A percentile compares a stretch with the other conserved stretches of the same genome.
phyloP scores from a whole-genome alignment of 2,888 invertebrate species.

The Parnassius apollo region DNA sequence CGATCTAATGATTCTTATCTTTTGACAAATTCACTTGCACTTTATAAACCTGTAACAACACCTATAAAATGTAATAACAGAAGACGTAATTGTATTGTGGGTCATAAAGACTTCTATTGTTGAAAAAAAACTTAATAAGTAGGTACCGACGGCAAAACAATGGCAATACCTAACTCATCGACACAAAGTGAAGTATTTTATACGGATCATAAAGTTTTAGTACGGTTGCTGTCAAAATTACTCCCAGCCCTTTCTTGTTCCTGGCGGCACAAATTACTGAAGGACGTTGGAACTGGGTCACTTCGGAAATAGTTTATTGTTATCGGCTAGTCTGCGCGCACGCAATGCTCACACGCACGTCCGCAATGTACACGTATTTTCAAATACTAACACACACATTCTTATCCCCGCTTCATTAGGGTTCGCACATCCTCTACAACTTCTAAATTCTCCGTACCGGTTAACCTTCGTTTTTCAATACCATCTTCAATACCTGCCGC shows the following conservation, averaged over 20 bases:
- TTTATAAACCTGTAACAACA: background rate
- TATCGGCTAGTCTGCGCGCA: slow-evolving; percentile 76
- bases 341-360: slow-evolving; percentile 57
- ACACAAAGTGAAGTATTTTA: slow-evolving; percentile 52
- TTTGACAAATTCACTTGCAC: too few species aligned
- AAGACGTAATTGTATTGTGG: background rate
- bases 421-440: slow-evolving; percentile 63
- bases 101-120: slow-evolving; percentile 8
- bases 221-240: slow-evolving; percentile 60
- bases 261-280: slow-evolving; percentile 78
- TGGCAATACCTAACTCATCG: slow-evolving; percentile 50
- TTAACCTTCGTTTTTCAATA: slow-evolving; percentile 65
- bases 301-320: slow-evolving; percentile 82
- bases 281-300: slow-evolving; percentile 80
- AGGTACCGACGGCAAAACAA: slow-evolving; percentile 24
- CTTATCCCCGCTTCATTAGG: slow-evolving; percentile 59
- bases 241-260: slow-evolving; percentile 78
- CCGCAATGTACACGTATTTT: slow-evolving; percentile 49
- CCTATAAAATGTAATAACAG: background rate
- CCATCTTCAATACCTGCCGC: slow-evolving; percentile 43
- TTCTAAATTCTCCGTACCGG: slow-evolving; percentile 58
- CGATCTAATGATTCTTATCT: background rate
- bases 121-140: background rate
- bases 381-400: slow-evolving; percentile 68
- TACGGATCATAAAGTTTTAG: slow-evolving; percentile 55